These are phyloP conservation scores for Virgularia gustaviana DNA, from an alignment of 92 coral and sea anemone species.

Conservation along the genomic window DNA sequence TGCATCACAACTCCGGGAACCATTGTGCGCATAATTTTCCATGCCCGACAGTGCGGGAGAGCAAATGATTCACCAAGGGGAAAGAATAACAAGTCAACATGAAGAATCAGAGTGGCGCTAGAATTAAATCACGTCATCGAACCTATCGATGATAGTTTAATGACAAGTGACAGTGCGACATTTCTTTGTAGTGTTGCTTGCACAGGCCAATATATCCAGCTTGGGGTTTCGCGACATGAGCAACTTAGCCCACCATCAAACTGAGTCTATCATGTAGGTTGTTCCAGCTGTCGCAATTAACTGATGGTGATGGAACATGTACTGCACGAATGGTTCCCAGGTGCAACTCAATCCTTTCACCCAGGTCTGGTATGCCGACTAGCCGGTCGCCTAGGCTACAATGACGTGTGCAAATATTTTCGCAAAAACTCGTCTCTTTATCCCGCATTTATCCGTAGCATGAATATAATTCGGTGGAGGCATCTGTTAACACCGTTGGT, in stretches of 20 bases:
- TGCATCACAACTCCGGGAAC: not conserved
- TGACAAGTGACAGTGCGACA: not conserved
- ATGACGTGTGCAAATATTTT: conserved; percentile 37
- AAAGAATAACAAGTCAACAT: conserved; percentile 20
- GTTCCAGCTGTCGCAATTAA: not conserved
- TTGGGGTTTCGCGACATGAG: not conserved
- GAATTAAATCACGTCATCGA: conserved; percentile 10
- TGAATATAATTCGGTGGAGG: conserved; percentile 35
- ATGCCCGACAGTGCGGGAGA: conserved; percentile 24
- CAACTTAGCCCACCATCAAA: no score
- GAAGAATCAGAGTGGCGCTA: conserved; percentile 3
- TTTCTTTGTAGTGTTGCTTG: no score
- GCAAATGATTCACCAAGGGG: conserved; percentile 13
- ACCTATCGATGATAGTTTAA: conserved; percentile 10
- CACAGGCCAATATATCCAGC: no score
- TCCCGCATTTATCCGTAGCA: conserved; percentile 44
- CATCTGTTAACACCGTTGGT: conserved; percentile 29
- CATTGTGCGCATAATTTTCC: no score
- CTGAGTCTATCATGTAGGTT: not conserved
- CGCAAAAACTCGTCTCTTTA: conserved; percentile 35
- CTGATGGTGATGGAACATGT: no score
- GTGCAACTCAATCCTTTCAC: not conserved
- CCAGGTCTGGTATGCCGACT: conserved; percentile 2
- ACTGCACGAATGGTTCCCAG: not conserved
- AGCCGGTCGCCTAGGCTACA: conserved; percentile 16